phyloP scores from a whole-genome alignment of 2,113 vertebrate genomes.

The Hypomesus transpacificus region DNA sequence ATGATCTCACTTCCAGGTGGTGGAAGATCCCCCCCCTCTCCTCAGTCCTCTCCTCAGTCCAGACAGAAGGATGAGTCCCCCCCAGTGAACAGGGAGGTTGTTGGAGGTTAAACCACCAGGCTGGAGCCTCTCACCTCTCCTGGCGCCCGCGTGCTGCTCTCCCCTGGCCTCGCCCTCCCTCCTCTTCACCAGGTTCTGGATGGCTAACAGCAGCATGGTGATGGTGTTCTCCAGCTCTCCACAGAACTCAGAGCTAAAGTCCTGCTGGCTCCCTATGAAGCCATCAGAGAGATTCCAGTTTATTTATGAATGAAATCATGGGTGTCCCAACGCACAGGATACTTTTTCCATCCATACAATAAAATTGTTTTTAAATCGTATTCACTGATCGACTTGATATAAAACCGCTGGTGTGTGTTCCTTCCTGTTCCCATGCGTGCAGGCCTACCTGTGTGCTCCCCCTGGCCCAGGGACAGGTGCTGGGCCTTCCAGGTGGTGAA shows the following conservation, averaged over 20 bases:
- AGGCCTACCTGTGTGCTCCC: slow-evolving; percentile 40
- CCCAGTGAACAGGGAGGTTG: background rate
- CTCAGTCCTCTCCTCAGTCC: too few species aligned
- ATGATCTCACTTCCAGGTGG: background rate
- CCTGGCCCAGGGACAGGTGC: slow-evolving; percentile 64
- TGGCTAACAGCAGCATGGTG: slow-evolving; percentile 78
- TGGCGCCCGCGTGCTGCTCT: slow-evolving; percentile 43
- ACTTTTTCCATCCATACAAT: background rate
- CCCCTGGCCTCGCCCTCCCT: slow-evolving; percentile 53
- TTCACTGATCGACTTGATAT: background rate
- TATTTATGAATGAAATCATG: slow-evolving; percentile 3
- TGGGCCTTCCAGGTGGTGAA: slow-evolving; percentile 85
- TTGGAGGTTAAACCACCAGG: background rate
- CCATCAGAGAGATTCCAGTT: background rate
- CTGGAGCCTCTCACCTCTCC: slow-evolving; percentile 62
- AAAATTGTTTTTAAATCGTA: background rate
- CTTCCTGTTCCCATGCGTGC: background rate
- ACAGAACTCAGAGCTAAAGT: slow-evolving; percentile 78
- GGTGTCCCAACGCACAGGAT: background rate
- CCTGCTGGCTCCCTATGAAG: slow-evolving; percentile 54
- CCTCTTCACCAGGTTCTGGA: slow-evolving; percentile 84
- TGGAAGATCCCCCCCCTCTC: too few species aligned
- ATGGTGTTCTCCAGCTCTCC: slow-evolving; percentile 81
- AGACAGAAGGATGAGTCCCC: too few species aligned
- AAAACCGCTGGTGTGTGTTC: background rate